Base-by-base conservation (phyloP, 2,113 vertebrate species). In the Gobiocypris rarus region DNA sequence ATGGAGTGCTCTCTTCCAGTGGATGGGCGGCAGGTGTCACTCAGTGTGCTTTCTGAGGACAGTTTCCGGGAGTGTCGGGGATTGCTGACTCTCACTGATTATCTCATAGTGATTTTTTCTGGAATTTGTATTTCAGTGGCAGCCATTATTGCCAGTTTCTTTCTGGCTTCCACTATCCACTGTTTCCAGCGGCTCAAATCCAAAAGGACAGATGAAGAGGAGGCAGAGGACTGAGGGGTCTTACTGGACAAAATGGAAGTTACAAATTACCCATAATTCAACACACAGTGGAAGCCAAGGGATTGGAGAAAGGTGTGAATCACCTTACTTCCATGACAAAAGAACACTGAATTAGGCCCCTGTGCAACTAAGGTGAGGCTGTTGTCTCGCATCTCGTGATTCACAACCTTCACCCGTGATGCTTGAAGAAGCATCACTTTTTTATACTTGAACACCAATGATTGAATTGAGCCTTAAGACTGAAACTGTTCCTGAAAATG, bases 71-170 rank as follows among this genome's bases (percentile, higher is more conserved):
- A 96, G 87, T 98, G 97, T 92, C 95, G 89, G 34, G 95, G 96
- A 76, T 92, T 85, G 82, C 94, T 98, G 79, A 96, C 96, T 0
- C 86, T 97, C 87, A 96, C 94, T 0, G 97, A 98, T 93, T 95
- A 96, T 87, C 93, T 98, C 13, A 96, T 98, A 83, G 96, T 98
- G 92, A 95, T 98, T 91, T 98, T 98, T 91, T 98, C 97, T 0
- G 97, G 97, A 2, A 96, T 97, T 0, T 96, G 93, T 0, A 96
- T 98, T 83, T 98, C 96, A 54, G 94, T 98, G 0, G 96, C 93
- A 0, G 97, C 97, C 87, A 98, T 98, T 73, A 91, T 96, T 8
- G 95, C 96, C 81, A 98, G 97, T 92, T 98, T 98, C 92, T 95
- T 97, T 90, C 91, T 98, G 85, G 97, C 97, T 41, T 96, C 95